A percentile compares a stretch with the other conserved stretches of the same genome.
phyloP scores from a whole-genome alignment of 2,113 vertebrate genomes.

The Sinocyclocheilus anophthalmus region DNA sequence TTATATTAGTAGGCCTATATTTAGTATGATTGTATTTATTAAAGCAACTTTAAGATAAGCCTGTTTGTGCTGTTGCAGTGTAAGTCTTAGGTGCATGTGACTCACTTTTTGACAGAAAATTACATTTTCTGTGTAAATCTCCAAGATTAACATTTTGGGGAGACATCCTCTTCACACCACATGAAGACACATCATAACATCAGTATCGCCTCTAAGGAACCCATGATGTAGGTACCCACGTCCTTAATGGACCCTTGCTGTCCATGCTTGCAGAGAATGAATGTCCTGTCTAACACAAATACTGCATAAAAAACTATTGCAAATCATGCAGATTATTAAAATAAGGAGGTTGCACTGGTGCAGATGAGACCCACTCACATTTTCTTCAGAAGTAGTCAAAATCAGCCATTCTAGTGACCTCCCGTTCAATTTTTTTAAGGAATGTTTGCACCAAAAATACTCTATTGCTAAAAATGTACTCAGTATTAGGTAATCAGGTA shows the following conservation, averaged over 20 bases:
- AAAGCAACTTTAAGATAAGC: neutral
- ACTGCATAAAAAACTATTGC: neutral
- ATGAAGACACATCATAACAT: constrained; percentile 19
- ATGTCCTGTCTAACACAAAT: neutral
- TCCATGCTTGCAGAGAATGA: neutral
- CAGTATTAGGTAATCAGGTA: neutral
- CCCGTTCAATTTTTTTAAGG: neutral
- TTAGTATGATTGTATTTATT: neutral
- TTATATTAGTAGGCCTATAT: neutral
- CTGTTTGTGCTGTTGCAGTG: neutral
- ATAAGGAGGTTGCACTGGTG: neutral
- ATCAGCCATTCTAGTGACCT: neutral
- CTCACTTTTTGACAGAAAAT: neutral
- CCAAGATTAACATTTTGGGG: neutral
- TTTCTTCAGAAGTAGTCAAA: neutral
- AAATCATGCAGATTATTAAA: neutral
- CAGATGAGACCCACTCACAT: neutral
- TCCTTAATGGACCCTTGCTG: neutral
- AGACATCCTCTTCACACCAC: neutral
- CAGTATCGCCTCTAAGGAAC: neutral
- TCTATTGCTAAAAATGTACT: neutral
- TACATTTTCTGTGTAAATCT: constrained; percentile 1
- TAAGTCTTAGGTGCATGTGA: neutral
- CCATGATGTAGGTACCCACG: neutral
- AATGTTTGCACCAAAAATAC: neutral